Conservation (phyloP, 2,888 invertebrate genomes). For the Pristionchus fissidentatus region DNA sequence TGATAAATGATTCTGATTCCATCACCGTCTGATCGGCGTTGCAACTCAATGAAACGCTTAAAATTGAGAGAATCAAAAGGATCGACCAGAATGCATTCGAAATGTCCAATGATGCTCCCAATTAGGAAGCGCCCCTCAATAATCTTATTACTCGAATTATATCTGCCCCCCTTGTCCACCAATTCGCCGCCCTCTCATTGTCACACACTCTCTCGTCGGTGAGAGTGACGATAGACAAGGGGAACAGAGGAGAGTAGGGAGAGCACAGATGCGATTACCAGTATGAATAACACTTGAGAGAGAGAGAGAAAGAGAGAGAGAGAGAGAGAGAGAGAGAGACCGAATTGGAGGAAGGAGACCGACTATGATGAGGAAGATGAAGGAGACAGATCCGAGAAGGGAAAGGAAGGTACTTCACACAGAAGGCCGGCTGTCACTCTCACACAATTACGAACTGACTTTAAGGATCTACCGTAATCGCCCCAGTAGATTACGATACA, state of each 20-base stretch:
- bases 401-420: not conserved
- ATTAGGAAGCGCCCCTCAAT: constrained; percentile 29
- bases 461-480: not conserved
- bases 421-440: constrained; percentile 6
- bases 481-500: too few species aligned
- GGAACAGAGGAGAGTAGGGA: not conserved
- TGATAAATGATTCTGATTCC: too few species aligned
- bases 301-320: too few species aligned
- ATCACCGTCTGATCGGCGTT: too few species aligned
- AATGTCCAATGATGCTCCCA: too few species aligned
- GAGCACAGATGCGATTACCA: constrained; percentile 38
- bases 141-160: constrained; percentile 43
- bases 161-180: not conserved
- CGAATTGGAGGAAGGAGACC: too few species aligned
- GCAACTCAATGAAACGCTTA: too few species aligned
- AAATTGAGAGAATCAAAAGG: too few species aligned
- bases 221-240: not conserved
- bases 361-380: constrained; percentile 8
- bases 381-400: not conserved
- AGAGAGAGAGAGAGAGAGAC: too few species aligned
- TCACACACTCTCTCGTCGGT: not conserved
- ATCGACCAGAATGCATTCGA: too few species aligned
- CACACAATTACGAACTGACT: not conserved
- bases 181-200: too few species aligned
- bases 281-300: constrained; percentile 42